Percentiles rank a stretch among this genome's conserved stretches.
Conservation (phyloP, 2,113 vertebrate species). For the Rhegmatorhina hoffmannsi region DNA sequence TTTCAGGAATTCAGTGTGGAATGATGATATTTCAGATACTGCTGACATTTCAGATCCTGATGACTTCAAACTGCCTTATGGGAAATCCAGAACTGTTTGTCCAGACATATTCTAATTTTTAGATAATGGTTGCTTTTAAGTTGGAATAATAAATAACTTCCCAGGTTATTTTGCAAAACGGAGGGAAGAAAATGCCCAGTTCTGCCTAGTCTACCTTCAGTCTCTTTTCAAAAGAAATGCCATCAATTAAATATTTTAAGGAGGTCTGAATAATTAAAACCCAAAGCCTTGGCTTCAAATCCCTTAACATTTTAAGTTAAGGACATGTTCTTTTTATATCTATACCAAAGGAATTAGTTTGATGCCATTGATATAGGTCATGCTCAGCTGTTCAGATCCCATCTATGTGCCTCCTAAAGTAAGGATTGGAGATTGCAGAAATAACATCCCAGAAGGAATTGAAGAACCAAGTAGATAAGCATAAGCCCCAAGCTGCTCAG, state of each 20-base stretch:
- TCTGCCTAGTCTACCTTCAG: not conserved
- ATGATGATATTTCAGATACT: not conserved
- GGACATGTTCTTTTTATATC: not conserved
- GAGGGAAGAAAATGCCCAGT: not conserved
- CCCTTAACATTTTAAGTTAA: not conserved
- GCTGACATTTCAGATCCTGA: not conserved
- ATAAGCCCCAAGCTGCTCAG: not conserved
- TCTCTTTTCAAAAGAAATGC: not conserved
- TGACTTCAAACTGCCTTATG: not conserved
- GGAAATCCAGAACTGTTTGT: not conserved
- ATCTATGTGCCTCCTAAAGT: not conserved
- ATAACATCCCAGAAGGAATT: not conserved
- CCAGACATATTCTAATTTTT: not conserved
- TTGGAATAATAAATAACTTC: not conserved
- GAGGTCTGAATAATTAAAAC: conserved; percentile 2
- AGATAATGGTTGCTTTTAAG: not conserved
- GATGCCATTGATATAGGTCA: not conserved
- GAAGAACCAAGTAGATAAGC: not conserved
- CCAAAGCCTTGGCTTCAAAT: not conserved
- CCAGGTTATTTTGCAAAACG: not conserved
- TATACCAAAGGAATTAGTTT: not conserved
- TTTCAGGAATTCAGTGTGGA: not conserved
- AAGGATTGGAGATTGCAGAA: not conserved
- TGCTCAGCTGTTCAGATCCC: not conserved
- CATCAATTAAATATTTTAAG: conserved; percentile 10